Evolutionary conservation across 1,140 invertebrate species (phyloP).

Genomic region (Nephotettix cincticeps): DNA sequence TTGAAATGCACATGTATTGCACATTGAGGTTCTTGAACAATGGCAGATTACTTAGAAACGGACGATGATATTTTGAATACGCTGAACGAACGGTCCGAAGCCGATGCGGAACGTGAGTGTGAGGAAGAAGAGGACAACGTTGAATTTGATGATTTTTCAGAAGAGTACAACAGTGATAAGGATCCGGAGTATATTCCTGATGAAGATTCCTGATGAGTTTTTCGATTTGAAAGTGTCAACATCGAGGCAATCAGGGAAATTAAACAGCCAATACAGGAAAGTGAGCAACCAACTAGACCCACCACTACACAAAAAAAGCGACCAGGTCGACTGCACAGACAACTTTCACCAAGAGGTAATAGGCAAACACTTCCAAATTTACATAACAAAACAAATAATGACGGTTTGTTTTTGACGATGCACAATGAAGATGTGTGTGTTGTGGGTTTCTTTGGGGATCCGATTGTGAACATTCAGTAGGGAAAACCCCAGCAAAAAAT

Average conservation of each 20-base stretch:
- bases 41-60: background rate
- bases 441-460: slow-evolving; percentile 20
- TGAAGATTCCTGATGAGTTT: background rate
- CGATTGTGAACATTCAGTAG: slow-evolving; percentile 11
- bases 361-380: background rate
- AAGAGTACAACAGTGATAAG: background rate
- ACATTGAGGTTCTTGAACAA: background rate
- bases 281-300: slow-evolving; percentile 9
- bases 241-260: background rate
- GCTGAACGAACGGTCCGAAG: slow-evolving; percentile 3
- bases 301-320: slow-evolving; percentile 16
- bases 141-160: slow-evolving; percentile 8
- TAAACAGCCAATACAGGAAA: background rate
- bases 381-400: background rate
- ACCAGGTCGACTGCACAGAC: background rate
- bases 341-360: slow-evolving; percentile 2
- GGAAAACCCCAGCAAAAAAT: slow-evolving; percentile 26
- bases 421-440: slow-evolving; percentile 18
- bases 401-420: background rate
- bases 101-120: slow-evolving; percentile 6
- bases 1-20: background rate
- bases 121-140: slow-evolving; percentile 7
- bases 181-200: slow-evolving; percentile 2
- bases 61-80: background rate
- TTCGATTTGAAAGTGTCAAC: background rate